Evolutionary conservation across 2,888 invertebrate genomes (phyloP), one percentile per base, ranked within the genome.

Genomic region (Caenorhabditis parvicauda): DNA sequence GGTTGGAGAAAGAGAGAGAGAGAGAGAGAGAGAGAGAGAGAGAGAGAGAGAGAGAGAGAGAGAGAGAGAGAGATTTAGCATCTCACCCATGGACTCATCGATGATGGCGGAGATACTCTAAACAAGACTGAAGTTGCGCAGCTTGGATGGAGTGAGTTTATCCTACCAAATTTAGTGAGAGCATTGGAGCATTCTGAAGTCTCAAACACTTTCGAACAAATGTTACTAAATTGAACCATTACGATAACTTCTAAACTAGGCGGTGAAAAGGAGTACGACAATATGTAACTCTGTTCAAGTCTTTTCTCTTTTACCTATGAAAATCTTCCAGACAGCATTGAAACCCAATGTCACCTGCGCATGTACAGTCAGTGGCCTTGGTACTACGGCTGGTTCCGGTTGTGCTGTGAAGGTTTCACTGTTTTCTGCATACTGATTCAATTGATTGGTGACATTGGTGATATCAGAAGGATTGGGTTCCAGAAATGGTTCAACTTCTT

Each of bases 401-500:
- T 79, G 50, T 56, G 52, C 17, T 67, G 66, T 28, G 79, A 79
- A 48, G 45, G 64, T 0, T 29, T 67, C 27, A 70, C 74, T 6
- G 27, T 77, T 5, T 24, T 70, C 6, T 65, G 64, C 44, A 73
- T 74, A 35, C 19, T 74, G 9, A 22, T 67, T 25, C 77, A 78
- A 54, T 54, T 80, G 6, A 19, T 64, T 6, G 49, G 72, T 21
- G 77, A 80, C 42, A 24, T 67, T 2, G 47, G 63, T 2, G 78
- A 79, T 47, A 69, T 79, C 14, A 53, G 66, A 21, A 59, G 72
- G 25, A 76, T 77, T 25, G 79, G 79, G 2, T 54, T 64, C 19
- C 64, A 70, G 25, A 67, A 74, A 28, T 79, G 79, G 79, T 87
- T 93, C 65, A 92, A 92, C 82, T 94, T 94, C 83, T 17, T 70